These are phyloP conservation scores for Drosophila kurseongensis DNA, from an alignment of 1,140 invertebrate genomes.

Conservation along the genomic window DNA sequence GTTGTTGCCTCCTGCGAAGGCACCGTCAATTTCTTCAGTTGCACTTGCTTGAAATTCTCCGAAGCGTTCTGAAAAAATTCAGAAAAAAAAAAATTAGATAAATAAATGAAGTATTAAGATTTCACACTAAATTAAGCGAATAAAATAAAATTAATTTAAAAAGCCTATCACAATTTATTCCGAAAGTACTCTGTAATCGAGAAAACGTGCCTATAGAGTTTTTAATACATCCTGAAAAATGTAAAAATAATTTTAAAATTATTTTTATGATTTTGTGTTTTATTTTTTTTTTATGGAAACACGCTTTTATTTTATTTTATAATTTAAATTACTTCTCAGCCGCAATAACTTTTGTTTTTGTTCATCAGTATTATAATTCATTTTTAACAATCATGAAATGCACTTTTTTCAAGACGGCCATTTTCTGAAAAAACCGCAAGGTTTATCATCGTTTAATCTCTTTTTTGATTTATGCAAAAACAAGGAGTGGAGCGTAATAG, in stretches of 20 bases:
- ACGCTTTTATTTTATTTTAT: too few relatives aligned
- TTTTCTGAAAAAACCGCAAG: conserved; percentile 46
- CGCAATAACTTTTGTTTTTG: too few relatives aligned
- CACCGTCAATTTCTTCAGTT: conserved; percentile 75
- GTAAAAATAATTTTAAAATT: too few relatives aligned
- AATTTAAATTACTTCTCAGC: too few relatives aligned
- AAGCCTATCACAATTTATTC: too few relatives aligned
- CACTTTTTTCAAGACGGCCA: conserved; percentile 35
- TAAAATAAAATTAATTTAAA: too few relatives aligned
- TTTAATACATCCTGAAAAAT: too few relatives aligned
- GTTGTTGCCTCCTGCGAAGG: conserved; percentile 65
- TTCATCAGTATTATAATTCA: not conserved
- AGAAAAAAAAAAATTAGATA: not conserved
- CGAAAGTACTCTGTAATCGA: too few relatives aligned
- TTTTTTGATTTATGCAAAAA: conserved; percentile 1
- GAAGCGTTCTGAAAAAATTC: conserved; percentile 57
- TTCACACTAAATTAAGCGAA: too few relatives aligned
- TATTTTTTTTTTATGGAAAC: too few relatives aligned
- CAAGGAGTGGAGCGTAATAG: conserved; percentile 8
- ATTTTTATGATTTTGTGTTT: too few relatives aligned
- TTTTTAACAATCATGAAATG: conserved; percentile 1
- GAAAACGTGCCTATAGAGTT: too few relatives aligned
- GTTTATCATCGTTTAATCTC: not conserved
- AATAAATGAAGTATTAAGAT: not conserved
- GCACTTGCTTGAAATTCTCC: conserved; percentile 67